These are phyloP conservation scores for Vanessa tameamea DNA, from an alignment of 1,140 invertebrate species.

Conservation along the genomic window DNA sequence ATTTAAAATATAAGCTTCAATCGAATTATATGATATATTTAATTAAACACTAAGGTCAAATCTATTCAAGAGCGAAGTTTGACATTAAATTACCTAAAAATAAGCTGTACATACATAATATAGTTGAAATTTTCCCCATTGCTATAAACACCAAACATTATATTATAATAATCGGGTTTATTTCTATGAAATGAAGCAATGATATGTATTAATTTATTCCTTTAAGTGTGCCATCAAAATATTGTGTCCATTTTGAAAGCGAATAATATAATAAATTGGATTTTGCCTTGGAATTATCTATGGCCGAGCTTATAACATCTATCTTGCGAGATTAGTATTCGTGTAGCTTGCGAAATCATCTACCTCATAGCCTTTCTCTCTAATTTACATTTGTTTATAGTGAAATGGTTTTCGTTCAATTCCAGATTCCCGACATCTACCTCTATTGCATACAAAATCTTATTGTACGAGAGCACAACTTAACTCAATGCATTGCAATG, in stretches of 20 bases:
- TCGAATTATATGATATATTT: too few species aligned
- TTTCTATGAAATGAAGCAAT: not conserved
- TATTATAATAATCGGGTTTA: too few species aligned
- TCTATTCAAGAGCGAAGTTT: too few species aligned
- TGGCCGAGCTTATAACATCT: constrained; percentile 37
- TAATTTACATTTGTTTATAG: constrained; percentile 43
- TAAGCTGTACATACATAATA: too few species aligned
- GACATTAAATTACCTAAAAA: too few species aligned
- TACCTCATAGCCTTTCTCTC: constrained; percentile 41
- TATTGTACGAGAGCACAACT: constrained; percentile 3
- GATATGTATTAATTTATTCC: not conserved
- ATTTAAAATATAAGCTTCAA: too few species aligned
- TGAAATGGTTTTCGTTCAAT: constrained; percentile 30
- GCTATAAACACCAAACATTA: too few species aligned
- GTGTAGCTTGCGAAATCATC: constrained; percentile 36
- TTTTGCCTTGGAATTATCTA: constrained; percentile 34
- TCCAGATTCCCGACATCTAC: constrained; percentile 21
- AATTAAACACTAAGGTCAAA: too few species aligned
- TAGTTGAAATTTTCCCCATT: too few species aligned
- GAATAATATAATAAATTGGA: constrained; percentile 29
- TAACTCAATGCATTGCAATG: not conserved
- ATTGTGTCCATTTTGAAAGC: constrained; percentile 10
- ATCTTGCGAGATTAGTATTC: constrained; percentile 40
- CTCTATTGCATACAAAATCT: constrained; percentile 30
- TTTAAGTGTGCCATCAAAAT: constrained; percentile 8